phyloP scores from a whole-genome alignment of 2,888 invertebrate genomes.

The Synanthedon myopaeformis region DNA sequence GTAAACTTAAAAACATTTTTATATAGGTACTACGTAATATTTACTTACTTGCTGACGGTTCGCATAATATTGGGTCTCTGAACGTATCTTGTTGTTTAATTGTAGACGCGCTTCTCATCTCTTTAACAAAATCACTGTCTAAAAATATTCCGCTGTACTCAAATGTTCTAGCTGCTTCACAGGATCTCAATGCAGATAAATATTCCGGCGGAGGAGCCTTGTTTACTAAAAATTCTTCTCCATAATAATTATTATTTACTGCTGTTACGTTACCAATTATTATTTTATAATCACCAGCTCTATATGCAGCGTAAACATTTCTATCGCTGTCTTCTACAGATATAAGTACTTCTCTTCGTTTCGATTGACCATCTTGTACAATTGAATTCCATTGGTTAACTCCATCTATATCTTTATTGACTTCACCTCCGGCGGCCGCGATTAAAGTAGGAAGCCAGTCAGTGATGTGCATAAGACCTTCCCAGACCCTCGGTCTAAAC shows the following conservation, averaged over 20 bases:
- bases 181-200: slow-evolving; percentile 29
- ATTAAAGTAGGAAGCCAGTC: slow-evolving; percentile 86
- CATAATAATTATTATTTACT: slow-evolving; percentile 44
- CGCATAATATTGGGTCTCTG: slow-evolving; percentile 37
- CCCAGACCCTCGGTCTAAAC: slow-evolving; percentile 73
- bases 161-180: slow-evolving; percentile 37
- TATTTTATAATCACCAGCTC: slow-evolving; percentile 74
- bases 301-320: slow-evolving; percentile 65
- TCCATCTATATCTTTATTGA: slow-evolving; percentile 69
- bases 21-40: not conserved
- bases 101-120: slow-evolving; percentile 33
- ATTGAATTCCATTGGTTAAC: slow-evolving; percentile 77
- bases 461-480: slow-evolving; percentile 78
- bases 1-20: too few species aligned
- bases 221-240: slow-evolving; percentile 35
- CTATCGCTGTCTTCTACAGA: slow-evolving; percentile 66
- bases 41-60: slow-evolving; percentile 45
- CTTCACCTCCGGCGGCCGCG: slow-evolving; percentile 41
- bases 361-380: slow-evolving; percentile 49
- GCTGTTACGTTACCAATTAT: slow-evolving; percentile 67
- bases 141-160: slow-evolving; percentile 36
- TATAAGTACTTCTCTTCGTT: slow-evolving; percentile 68
- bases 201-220: slow-evolving; percentile 41
- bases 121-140: slow-evolving; percentile 27
- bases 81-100: slow-evolving; percentile 38